Evolutionary conservation across 2,888 invertebrate species (phyloP).

Genomic region (Heliconius ethilla): DNA sequence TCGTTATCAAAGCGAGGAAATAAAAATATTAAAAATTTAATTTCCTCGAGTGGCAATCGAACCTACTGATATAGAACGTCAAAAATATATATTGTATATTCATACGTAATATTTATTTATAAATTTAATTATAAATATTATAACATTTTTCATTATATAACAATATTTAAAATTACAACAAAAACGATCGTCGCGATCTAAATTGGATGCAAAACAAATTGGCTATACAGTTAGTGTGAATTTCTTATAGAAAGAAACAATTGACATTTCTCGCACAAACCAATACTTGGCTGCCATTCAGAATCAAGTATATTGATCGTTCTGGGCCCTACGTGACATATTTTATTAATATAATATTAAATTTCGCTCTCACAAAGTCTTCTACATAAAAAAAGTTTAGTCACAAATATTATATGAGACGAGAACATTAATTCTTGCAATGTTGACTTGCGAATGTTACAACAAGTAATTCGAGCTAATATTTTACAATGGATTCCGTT

Average conservation of each 20-base stretch:
- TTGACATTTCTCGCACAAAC: slow-evolving; percentile 51
- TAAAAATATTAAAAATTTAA: too few species aligned
- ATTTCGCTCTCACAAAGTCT: slow-evolving; percentile 55
- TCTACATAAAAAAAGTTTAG: slow-evolving; percentile 36
- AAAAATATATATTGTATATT: too few species aligned
- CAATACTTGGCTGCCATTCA: slow-evolving; percentile 60
- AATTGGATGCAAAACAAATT: slow-evolving; percentile 5
- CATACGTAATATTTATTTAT: too few species aligned
- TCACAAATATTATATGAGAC: slow-evolving; percentile 6
- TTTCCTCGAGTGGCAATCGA: too few species aligned
- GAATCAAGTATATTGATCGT: slow-evolving; percentile 50
- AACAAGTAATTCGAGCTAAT: neutral
- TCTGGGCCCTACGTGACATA: slow-evolving; percentile 60
- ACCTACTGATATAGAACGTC: too few species aligned
- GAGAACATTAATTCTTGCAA: slow-evolving; percentile 7
- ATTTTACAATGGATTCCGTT: neutral
- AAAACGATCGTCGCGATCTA: neutral
- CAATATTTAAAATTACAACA: neutral
- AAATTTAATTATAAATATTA: neutral
- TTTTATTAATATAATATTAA: slow-evolving; percentile 58
- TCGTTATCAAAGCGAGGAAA: too few species aligned
- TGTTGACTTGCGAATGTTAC: neutral
- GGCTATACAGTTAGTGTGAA: slow-evolving; percentile 5
- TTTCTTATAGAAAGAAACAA: slow-evolving; percentile 33
- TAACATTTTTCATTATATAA: neutral